Evolutionary conservation across 1,140 invertebrate species (phyloP).

Genomic region (Lepidurus arcticus): DNA sequence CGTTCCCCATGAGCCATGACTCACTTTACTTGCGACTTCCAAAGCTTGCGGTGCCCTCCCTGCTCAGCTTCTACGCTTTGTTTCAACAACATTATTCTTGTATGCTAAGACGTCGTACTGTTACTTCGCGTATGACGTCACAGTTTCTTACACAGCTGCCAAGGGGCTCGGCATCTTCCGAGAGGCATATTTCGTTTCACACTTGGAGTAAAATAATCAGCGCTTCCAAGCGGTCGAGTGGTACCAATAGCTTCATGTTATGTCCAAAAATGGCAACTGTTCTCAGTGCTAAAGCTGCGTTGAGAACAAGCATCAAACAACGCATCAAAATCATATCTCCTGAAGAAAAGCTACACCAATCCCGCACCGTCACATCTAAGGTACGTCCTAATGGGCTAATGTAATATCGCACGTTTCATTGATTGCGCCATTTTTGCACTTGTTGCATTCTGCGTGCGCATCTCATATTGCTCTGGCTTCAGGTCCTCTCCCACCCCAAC

Average conservation of each 20-base stretch:
- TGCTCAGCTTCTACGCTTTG: too few relatives aligned
- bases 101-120: too few relatives aligned
- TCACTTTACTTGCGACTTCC: too few relatives aligned
- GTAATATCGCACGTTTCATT: not conserved
- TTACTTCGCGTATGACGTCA: too few relatives aligned
- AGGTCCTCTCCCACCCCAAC: conserved; percentile 29
- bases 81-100: too few relatives aligned
- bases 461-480: not conserved
- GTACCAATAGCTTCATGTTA: not conserved
- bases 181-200: too few relatives aligned
- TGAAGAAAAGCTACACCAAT: conserved; percentile 24
- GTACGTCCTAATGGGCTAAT: not conserved
- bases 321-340: not conserved
- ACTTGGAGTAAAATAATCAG: too few relatives aligned
- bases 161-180: too few relatives aligned
- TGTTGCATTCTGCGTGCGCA: not conserved
- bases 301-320: conserved; percentile 26
- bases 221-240: too few relatives aligned
- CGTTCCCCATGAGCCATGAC: too few relatives aligned
- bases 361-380: conserved; percentile 24
- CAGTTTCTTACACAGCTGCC: too few relatives aligned
- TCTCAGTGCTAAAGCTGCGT: conserved; percentile 5
- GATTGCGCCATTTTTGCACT: not conserved
- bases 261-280: not conserved
- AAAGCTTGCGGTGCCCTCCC: too few relatives aligned